Evolutionary conservation across 2,113 vertebrate genomes (phyloP), one percentile per base, ranked within the genome.

Genomic region (Barbus barbus): DNA sequence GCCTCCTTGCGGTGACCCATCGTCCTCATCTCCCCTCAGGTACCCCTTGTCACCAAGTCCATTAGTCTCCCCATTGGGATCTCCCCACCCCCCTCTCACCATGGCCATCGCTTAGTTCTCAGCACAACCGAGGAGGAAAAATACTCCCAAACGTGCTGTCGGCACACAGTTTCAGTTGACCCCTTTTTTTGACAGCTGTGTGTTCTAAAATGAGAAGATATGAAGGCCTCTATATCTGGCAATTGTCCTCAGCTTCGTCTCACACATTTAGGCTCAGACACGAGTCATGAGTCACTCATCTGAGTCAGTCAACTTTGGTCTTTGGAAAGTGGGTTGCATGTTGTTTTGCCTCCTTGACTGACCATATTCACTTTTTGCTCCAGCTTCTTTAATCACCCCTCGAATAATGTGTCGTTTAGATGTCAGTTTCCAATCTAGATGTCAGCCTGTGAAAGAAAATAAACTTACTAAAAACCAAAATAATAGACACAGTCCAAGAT

Each of bases 21-120:
- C 96, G 5, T 96, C 96, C 63, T 97, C 97, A 33, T 95, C 94
- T 71, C 95, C 94, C 88, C 93, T 91, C 87, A 95, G 95, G 89
- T 94, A 94, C 83, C 94, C 90, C 85, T 96, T 95, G 86, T 95
- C 95, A 84, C 93, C 93, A 81, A 95, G 86, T 13, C 95, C 95
- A 86, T 95, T 95, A 58, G 94, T 94, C 88, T 95, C 95, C 75
- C 95, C 94, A 73, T 96, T 96, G 84, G 96, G 95, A 93, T 96
- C 96, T 90, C 96, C 96, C 96, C 97, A 97, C 89, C 96, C 96
- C 87, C 96, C 96, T 91, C 96, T 95, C 94, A 97, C 96, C 96
- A 97, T 97, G 95, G 97, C 96, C 97, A 98, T 98, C 88, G 92
- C 95, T 94, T 87, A 92, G 91, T 91, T 89, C 86, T 89, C 91